phyloP scores from a whole-genome alignment of 2,113 vertebrate species.

The Pungitius pungitius region DNA sequence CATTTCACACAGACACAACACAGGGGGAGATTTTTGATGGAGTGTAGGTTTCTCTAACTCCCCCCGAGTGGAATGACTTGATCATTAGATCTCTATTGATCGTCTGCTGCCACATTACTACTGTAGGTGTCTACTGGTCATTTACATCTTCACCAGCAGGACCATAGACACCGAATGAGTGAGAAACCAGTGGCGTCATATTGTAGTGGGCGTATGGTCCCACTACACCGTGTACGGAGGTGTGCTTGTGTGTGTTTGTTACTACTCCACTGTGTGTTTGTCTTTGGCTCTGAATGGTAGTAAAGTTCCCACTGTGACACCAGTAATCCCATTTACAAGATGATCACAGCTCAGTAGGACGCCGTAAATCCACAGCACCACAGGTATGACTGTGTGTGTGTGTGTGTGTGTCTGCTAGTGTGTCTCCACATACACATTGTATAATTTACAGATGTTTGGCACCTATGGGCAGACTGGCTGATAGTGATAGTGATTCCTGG shows the following conservation, averaged over 20 bases:
- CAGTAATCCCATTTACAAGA: conserved; percentile 53
- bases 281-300: conserved; percentile 25
- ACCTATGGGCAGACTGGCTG: neutral
- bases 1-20: conserved; percentile 15
- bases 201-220: neutral
- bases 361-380: conserved; percentile 28
- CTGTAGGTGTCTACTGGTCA: conserved; percentile 43
- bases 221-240: neutral
- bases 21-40: neutral
- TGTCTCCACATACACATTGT: neutral
- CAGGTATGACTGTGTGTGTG: conserved; percentile 21
- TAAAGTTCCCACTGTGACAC: conserved; percentile 46
- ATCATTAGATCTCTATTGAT: conserved; percentile 67
- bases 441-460: neutral
- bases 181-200: conserved; percentile 11
- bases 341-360: conserved; percentile 51
- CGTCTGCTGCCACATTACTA: conserved; percentile 54
- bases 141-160: conserved; percentile 38
- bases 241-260: conserved; percentile 6
- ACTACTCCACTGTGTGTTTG: conserved; percentile 5
- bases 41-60: conserved; percentile 27
- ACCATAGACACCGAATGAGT: no score
- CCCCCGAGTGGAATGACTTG: conserved; percentile 52
- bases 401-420: neutral
- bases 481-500: no score